Percentiles rank a stretch among this genome's conserved stretches.
These are phyloP conservation scores for Meloidogyne exigua DNA, from an alignment of 1,140 invertebrate species.

Conservation along the genomic window DNA sequence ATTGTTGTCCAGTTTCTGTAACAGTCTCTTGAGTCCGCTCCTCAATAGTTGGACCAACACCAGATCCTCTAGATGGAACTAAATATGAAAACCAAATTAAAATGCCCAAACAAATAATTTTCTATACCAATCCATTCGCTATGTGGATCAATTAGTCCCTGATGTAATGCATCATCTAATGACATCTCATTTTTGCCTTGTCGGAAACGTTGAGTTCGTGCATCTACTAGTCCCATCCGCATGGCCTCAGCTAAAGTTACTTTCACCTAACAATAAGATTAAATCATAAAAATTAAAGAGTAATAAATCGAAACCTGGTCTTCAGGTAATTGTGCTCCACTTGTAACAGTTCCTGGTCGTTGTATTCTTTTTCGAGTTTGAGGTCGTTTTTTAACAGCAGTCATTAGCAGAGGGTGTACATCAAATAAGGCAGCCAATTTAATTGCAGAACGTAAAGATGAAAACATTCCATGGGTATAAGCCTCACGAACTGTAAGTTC, in stretches of 20 bases:
- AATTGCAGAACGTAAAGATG: slow-evolving; percentile 79
- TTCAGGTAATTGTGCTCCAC: slow-evolving; percentile 69
- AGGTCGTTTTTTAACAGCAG: slow-evolving; percentile 72
- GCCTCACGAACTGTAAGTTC: slow-evolving; percentile 80
- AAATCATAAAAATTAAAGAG: slow-evolving; percentile 45
- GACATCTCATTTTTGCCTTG: slow-evolving; percentile 75
- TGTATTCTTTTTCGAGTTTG: slow-evolving; percentile 72
- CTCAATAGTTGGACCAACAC: slow-evolving; percentile 66
- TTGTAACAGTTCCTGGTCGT: slow-evolving; percentile 66
- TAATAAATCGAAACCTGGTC: slow-evolving; percentile 66
- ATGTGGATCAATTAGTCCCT: slow-evolving; percentile 65
- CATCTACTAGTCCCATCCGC: slow-evolving; percentile 77
- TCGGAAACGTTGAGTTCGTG: slow-evolving; percentile 75
- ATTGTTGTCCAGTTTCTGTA: slow-evolving; percentile 68
- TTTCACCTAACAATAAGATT: slow-evolving; percentile 64
- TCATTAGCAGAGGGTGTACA: slow-evolving; percentile 57
- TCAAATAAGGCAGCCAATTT: slow-evolving; percentile 66
- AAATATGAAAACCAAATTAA: no score
- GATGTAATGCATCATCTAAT: slow-evolving; percentile 76
- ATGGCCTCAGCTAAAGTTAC: slow-evolving; percentile 77
- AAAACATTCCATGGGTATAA: slow-evolving; percentile 78
- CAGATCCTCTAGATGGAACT: slow-evolving; percentile 69
- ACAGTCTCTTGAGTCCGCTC: slow-evolving; percentile 72
- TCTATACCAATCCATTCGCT: slow-evolving; percentile 56
- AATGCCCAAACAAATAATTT: not conserved